Evolutionary conservation across 2,888 invertebrate genomes (phyloP), one percentile per base, ranked within the genome.

Genomic region (Tetragonisca angustula): DNA sequence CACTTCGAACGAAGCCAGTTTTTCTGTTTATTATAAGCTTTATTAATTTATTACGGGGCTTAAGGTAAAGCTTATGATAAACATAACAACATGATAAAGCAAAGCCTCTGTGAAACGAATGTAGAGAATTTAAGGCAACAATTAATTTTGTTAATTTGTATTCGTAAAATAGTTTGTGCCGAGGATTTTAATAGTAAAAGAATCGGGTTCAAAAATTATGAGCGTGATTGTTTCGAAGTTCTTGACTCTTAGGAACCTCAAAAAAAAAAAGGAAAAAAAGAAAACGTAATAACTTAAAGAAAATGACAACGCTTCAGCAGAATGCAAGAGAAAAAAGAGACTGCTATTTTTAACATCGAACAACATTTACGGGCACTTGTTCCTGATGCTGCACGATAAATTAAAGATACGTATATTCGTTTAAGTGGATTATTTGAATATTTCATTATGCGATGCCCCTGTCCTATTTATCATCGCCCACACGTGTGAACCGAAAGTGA

Each of bases 401-500:
- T 62, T 62, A 4, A 32, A 27, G 21, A 11, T 32, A 21, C 21
- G 3, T 17, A 27, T 64, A 5, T 36, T 64, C 62, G 19, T 32
- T n/a, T 43, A 36, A 65, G 21, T n/a, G n/a, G 36, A 15, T 65
- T n/a, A 43, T 65, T 43, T 17, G 36, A 61, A 73, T 59, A 43
- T 72, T 61, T 17, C 52, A 56, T 68, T 61, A 36, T n/a, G 32
- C 52, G 61, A 54, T 9, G n/a, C 15, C 61, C 9, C 32, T 24
- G 32, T 27, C 54, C 62, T n/a, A n/a, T 64, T 21, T 61, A 32
- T 27, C 27, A n/a, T 54, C 68, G 32, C 59, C 65, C 52, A 61
- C 36, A 5, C 59, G 24, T n/a, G 27, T 36, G 59, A 62, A 68
- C 43, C 36, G 50, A 69, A 79, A 69, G 64, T 32, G 79, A 79